These are phyloP conservation scores for Erethizon dorsatum DNA, from an alignment of 2,797 vertebrate genomes.

Conservation along the genomic window DNA sequence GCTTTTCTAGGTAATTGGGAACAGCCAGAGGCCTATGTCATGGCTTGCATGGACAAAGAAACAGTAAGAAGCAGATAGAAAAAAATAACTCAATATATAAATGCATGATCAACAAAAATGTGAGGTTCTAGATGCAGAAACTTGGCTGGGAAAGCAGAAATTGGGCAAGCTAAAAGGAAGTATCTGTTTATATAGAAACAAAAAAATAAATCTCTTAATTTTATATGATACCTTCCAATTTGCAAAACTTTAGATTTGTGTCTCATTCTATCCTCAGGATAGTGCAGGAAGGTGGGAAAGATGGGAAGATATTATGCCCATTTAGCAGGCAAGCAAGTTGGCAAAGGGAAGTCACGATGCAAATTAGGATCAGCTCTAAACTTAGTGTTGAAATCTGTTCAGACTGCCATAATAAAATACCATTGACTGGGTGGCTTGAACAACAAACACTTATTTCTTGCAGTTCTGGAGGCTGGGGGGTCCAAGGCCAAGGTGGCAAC, in stretches of 20 bases:
- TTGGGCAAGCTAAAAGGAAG: background rate
- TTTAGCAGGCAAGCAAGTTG: background rate
- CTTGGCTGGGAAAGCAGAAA: background rate
- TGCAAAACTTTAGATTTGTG: background rate
- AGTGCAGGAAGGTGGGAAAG: background rate
- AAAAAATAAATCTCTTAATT: background rate
- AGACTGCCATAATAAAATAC: background rate
- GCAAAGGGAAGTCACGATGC: background rate
- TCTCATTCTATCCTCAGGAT: background rate
- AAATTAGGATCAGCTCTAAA: background rate
- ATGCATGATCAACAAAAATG: background rate
- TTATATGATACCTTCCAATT: background rate
- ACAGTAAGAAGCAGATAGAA: constrained; percentile 19
- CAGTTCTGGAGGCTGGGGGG: background rate
- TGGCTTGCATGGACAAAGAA: constrained; percentile 32
- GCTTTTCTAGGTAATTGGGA: constrained; percentile 49
- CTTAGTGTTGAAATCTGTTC: background rate
- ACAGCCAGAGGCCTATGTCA: background rate
- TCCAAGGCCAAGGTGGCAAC: background rate
- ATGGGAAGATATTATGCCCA: background rate
- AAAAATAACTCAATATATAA: background rate
- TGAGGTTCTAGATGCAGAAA: background rate
- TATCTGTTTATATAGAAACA: background rate
- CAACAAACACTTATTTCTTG: background rate
- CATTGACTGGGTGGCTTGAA: background rate